Evolutionary conservation across 2,797 vertebrate genomes (phyloP).

Genomic region (Scolopax bukidnonensis): DNA sequence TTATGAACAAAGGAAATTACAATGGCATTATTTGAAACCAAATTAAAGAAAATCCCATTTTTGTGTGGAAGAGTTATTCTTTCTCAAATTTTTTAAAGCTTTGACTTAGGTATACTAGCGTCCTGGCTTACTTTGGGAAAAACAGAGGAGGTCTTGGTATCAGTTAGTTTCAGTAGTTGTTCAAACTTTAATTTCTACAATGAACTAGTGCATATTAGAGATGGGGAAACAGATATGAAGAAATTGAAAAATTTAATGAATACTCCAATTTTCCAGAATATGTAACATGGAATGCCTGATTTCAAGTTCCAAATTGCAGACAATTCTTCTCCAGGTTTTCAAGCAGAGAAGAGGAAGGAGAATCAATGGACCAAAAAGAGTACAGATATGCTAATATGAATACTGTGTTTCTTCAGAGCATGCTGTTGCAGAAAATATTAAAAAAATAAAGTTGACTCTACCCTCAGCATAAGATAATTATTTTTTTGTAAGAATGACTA

Average conservation of each 20-base stretch:
- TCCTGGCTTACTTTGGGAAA: neutral
- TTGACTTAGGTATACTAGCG: neutral
- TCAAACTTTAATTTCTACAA: neutral
- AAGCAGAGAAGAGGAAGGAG: neutral
- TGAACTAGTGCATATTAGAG: neutral
- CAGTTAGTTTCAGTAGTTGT: neutral
- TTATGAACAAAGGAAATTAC: neutral
- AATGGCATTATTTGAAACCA: neutral
- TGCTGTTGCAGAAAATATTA: neutral
- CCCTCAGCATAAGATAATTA: neutral
- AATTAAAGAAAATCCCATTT: neutral
- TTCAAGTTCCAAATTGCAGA: neutral
- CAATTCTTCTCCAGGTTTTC: neutral
- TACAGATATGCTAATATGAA: neutral
- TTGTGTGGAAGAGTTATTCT: neutral
- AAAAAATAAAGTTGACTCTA: neutral
- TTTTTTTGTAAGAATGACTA: neutral
- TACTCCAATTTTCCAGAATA: neutral
- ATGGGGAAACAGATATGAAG: neutral
- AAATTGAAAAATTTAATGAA: neutral
- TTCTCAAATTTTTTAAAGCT: neutral
- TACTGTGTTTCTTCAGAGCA: neutral
- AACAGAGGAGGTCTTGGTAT: neutral
- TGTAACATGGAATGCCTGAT: neutral
- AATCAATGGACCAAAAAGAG: neutral